Evolutionary conservation across 2,113 vertebrate genomes (phyloP).

Genomic region (Neolamprologus kungweensis): DNA sequence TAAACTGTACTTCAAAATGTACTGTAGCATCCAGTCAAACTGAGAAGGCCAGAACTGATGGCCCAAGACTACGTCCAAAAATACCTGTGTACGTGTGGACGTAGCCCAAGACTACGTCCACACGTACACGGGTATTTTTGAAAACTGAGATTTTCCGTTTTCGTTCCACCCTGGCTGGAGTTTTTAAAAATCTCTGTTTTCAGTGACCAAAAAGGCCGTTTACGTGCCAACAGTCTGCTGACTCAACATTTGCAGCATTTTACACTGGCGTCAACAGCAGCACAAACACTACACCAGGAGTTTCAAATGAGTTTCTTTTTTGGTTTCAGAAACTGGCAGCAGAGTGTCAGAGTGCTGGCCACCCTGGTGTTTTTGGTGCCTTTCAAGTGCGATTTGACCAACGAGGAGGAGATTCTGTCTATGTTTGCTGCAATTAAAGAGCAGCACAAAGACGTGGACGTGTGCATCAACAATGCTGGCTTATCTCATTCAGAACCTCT

Average conservation of each 20-base stretch:
- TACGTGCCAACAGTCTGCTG: not conserved
- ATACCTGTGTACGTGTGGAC: no score
- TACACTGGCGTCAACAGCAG: not conserved
- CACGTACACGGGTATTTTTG: no score
- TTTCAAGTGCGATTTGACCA: not conserved
- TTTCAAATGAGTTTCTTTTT: not conserved
- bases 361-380: not conserved
- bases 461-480: not conserved
- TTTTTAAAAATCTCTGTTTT: no score
- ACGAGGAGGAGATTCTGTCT: not conserved
- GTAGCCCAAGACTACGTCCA: no score
- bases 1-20: no score
- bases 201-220: no score
- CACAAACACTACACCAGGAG: not conserved
- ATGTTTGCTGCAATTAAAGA: not conserved
- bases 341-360: not conserved
- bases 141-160: no score
- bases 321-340: slow-evolving; percentile 71
- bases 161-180: no score
- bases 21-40: no score
- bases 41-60: no score
- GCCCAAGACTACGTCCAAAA: no score
- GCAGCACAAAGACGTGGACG: not conserved
- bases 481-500: not conserved
- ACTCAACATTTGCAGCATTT: not conserved